Conservation (phyloP, 2,113 vertebrate genomes). For the Cyphomyrus discorhynchus region DNA sequence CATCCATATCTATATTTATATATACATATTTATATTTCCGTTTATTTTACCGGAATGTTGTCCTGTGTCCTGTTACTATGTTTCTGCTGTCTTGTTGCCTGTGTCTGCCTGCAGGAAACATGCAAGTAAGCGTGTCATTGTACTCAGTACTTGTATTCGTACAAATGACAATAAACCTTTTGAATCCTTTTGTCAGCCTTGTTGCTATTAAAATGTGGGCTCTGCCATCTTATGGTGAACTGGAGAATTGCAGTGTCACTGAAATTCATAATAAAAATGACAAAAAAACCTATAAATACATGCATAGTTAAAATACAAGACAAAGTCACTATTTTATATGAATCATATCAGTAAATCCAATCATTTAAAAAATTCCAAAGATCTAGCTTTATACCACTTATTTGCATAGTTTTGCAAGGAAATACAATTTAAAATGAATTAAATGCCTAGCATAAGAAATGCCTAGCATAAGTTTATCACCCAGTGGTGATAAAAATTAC, state of each 20-base stretch:
- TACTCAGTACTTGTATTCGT: background rate
- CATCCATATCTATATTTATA: no score
- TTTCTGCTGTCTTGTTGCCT: background rate
- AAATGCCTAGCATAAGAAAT: background rate
- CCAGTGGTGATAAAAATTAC: background rate
- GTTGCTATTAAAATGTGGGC: background rate
- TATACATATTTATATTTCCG: background rate
- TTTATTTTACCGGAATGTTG: background rate
- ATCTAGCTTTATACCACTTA: background rate
- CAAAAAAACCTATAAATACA: background rate
- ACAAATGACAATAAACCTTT: background rate
- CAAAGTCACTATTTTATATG: background rate
- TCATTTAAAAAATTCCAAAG: background rate
- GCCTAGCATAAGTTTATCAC: no score
- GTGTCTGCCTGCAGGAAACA: background rate
- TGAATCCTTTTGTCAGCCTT: background rate
- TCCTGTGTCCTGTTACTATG: background rate
- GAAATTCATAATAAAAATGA: background rate
- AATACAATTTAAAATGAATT: background rate
- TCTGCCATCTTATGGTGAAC: conserved; percentile 5
- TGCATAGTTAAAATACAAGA: background rate
- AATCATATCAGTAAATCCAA: background rate
- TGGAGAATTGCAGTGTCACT: background rate
- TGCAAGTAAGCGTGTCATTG: background rate
- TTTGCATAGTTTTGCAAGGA: background rate